Conservation (phyloP, 2,113 vertebrate species). For the Hystrix brachyura region DNA sequence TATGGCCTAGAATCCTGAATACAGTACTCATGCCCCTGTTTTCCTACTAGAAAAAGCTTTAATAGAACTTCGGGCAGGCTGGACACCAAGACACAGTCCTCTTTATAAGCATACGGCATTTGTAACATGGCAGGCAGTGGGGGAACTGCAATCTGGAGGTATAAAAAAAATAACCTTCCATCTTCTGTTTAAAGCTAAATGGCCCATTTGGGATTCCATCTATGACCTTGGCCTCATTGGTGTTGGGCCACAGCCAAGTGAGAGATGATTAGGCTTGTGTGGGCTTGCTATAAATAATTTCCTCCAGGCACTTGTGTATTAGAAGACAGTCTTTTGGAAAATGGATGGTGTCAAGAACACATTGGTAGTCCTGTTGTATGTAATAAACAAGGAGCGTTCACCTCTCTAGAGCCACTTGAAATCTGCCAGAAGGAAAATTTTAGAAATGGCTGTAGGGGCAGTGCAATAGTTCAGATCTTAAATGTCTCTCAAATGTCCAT, state of each 20-base stretch:
- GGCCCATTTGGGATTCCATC: slow-evolving; percentile 39
- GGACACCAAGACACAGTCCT: neutral
- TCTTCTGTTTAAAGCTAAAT: slow-evolving; percentile 47
- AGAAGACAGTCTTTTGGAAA: slow-evolving; percentile 42
- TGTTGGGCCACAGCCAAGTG: neutral
- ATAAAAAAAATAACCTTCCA: neutral
- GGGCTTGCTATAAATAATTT: slow-evolving; percentile 56
- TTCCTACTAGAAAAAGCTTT: neutral
- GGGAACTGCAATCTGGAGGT: neutral
- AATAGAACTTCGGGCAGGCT: neutral
- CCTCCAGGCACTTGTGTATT: slow-evolving; percentile 17
- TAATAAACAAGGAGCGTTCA: slow-evolving; percentile 41
- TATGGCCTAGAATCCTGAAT: neutral
- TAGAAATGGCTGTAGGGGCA: slow-evolving; percentile 16
- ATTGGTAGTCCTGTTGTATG: neutral
- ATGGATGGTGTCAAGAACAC: slow-evolving; percentile 34
- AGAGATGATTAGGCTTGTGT: slow-evolving; percentile 35
- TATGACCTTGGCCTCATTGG: slow-evolving; percentile 47
- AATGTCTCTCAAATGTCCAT: neutral
- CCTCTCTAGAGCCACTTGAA: slow-evolving; percentile 33
- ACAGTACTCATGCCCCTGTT: neutral
- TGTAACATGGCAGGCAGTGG: neutral
- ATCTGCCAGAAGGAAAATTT: slow-evolving; percentile 31
- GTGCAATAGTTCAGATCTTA: neutral
- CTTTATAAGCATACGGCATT: slow-evolving; percentile 34